phyloP scores from a whole-genome alignment of 2,888 invertebrate species.

The Tenthredo scrophulariae region DNA sequence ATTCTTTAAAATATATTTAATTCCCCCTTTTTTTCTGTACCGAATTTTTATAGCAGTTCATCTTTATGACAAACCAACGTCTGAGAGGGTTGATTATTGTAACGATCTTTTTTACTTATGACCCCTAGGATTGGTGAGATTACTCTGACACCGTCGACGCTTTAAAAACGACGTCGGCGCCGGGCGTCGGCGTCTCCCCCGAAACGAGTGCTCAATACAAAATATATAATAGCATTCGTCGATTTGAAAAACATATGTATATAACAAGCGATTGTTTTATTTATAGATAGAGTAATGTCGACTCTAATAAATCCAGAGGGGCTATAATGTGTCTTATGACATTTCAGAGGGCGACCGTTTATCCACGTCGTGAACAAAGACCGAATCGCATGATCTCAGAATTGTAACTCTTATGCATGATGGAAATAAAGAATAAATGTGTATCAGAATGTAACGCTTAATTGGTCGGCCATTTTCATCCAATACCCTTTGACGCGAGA shows the following conservation, averaged over 20 bases:
- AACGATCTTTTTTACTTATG: conserved; percentile 71
- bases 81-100: conserved; percentile 70
- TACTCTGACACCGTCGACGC: conserved; percentile 71
- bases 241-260: conserved; percentile 74
- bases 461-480: conserved; percentile 75
- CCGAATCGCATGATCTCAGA: not conserved
- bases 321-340: not conserved
- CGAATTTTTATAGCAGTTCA: conserved; percentile 40
- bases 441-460: conserved; percentile 70
- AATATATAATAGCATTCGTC: conserved; percentile 77
- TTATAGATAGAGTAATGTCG: conserved; percentile 63
- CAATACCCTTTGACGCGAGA: not conserved
- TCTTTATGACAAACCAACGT: conserved; percentile 52
- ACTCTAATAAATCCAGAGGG: conserved; percentile 33
- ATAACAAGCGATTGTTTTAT: conserved; percentile 72
- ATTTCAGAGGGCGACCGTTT: not conserved
- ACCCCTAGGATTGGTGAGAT: conserved; percentile 73
- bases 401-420: conserved; percentile 8
- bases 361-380: not conserved
- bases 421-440: conserved; percentile 67
- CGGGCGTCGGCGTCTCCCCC: conserved; percentile 74
- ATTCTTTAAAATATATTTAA: conserved; percentile 3
- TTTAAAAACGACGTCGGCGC: conserved; percentile 74
- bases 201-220: conserved; percentile 76
- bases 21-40: conserved; percentile 22